A percentile compares a stretch with the other conserved stretches of the same genome.
Conservation (phyloP, 2,888 invertebrate genomes). For the Brenthis daphne region DNA sequence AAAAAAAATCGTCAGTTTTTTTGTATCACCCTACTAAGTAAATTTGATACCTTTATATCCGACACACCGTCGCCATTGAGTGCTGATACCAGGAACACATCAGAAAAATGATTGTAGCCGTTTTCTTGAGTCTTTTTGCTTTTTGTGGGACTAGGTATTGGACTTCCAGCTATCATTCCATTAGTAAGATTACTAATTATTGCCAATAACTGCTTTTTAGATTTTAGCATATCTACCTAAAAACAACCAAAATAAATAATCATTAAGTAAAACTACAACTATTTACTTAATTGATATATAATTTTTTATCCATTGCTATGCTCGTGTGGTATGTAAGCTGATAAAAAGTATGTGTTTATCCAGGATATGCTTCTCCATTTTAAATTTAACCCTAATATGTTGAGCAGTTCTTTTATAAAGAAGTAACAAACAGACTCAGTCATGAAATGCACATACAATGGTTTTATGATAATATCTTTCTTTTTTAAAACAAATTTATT, state of each 20-base stretch:
- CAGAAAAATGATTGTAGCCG: slow-evolving; percentile 85
- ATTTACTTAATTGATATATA: neutral
- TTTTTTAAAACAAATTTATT: too few relatives aligned
- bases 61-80: slow-evolving; percentile 88
- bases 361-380: too few relatives aligned
- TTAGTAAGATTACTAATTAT: slow-evolving; percentile 87
- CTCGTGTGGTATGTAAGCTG: too few relatives aligned
- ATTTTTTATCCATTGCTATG: neutral
- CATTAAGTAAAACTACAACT: neutral
- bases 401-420: too few relatives aligned
- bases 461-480: too few relatives aligned
- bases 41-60: slow-evolving; percentile 83
- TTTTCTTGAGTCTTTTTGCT: slow-evolving; percentile 48
- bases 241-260: slow-evolving; percentile 36
- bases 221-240: slow-evolving; percentile 87
- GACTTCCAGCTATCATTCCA: slow-evolving; percentile 73
- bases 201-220: slow-evolving; percentile 88
- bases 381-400: too few relatives aligned
- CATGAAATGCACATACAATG: too few relatives aligned
- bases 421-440: too few relatives aligned
- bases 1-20: too few relatives aligned
- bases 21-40: too few relatives aligned
- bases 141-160: slow-evolving; percentile 56
- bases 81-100: slow-evolving; percentile 96
- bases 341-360: too few relatives aligned